Evolutionary conservation across 2,888 invertebrate genomes (phyloP), one percentile per base, ranked within the genome.

Genomic region (Phaedon cochleariae): DNA sequence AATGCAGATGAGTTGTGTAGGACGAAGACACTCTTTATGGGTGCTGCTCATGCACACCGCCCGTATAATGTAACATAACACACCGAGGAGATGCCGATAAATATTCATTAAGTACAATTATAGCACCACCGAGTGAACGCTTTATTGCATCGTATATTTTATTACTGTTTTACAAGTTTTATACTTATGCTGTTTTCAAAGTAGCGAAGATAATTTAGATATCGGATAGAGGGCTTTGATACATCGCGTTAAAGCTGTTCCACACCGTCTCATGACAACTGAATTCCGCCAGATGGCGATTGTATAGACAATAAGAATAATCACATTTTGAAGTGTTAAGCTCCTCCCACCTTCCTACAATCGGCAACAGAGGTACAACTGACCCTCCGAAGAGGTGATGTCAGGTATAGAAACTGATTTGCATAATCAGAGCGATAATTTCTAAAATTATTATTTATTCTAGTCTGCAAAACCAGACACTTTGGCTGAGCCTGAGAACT

Each of bases 21-120:
- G 79, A 74, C 75, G 79, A 72, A 74, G 74, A 77, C 77, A 76
- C 76, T 79, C 78, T 80, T 80, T 80, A 80, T 79, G 77, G 78
- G 74, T 74, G 75, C 76, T 77, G 79, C 77, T 79, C 79, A 80
- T 79, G 78, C 79, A 79, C 76, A 77, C 76, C 69, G 73, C 66
- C 68, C 65, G 79, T 79, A 80, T 80, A 80, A 80, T 79, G 78
- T 79, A 80, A 68, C 65, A 62, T 54, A 68, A 65, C 68, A 61
- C 65, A 46, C 60, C 79, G 79, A 71, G 70, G 76, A 81, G 81
- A 80, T 80, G 81, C 79, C 83, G 79, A 83, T 83, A 83, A 83
- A 83, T 83, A 83, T 83, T 83, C 83, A 83, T 83, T 83, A 83
- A 82, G 80, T 80, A 81, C 83, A 83, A 83, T 83, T 83, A 83